These are phyloP conservation scores for Cephalopachus bancanus DNA, from an alignment of 2,797 vertebrate genomes.

Conservation along the genomic window DNA sequence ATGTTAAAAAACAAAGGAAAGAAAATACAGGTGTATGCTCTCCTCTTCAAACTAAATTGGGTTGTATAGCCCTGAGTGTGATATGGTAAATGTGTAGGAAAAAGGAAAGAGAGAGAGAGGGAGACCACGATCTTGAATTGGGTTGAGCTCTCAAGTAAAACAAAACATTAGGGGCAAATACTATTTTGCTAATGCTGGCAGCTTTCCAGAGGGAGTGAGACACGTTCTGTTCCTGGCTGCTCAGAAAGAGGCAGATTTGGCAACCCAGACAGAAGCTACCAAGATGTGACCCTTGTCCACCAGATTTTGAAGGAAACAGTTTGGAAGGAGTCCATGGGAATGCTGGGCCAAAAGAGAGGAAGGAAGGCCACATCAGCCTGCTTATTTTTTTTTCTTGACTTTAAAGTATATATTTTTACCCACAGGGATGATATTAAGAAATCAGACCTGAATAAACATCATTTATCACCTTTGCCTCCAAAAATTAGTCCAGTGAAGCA, in stretches of 20 bases:
- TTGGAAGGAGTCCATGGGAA: neutral
- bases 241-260: slow-evolving; percentile 62
- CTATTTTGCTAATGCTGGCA: neutral
- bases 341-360: neutral
- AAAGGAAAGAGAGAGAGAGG: neutral
- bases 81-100: neutral
- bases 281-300: slow-evolving; percentile 22
- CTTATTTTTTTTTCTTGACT: neutral
- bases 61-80: neutral
- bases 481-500: neutral
- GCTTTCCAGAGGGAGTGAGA: slow-evolving; percentile 61
- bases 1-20: neutral
- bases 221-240: neutral
- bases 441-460: slow-evolving; percentile 61
- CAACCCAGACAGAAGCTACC: neutral
- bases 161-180: neutral
- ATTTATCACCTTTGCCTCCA: neutral
- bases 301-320: neutral
- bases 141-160: neutral
- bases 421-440: neutral
- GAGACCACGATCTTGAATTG: neutral
- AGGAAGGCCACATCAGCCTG: neutral
- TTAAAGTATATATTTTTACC: neutral
- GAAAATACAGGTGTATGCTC: neutral
- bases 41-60: slow-evolving; percentile 17